A percentile compares a stretch with the other conserved stretches of the same genome.
These are phyloP conservation scores for Conistra vaccinii DNA, from an alignment of 2,888 invertebrate genomes.

Conservation along the genomic window DNA sequence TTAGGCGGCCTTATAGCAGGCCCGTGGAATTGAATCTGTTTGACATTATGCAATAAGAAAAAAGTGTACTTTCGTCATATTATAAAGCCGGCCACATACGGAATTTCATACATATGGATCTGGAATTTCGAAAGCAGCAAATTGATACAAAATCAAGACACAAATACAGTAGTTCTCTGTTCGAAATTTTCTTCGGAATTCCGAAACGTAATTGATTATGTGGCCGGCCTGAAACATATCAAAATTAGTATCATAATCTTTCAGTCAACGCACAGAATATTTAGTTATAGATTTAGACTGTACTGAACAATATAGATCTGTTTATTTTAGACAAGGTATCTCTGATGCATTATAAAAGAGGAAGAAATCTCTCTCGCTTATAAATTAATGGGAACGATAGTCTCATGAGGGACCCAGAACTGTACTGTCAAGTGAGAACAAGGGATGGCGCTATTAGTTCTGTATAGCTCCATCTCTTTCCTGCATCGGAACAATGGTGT, in stretches of 20 bases:
- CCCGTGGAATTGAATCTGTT: neutral
- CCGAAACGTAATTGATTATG: too few species aligned
- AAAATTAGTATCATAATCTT: constrained; percentile 13
- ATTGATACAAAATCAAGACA: too few species aligned
- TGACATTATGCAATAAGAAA: neutral
- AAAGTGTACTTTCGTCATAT: neutral
- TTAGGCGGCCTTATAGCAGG: neutral
- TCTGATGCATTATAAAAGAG: constrained; percentile 2
- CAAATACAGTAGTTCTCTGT: too few species aligned
- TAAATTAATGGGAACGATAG: constrained; percentile 3
- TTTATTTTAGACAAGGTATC: constrained; percentile 24
- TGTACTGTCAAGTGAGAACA: neutral
- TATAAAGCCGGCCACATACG: too few species aligned
- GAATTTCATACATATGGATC: too few species aligned
- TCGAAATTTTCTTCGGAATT: too few species aligned
- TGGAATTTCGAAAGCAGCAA: too few species aligned
- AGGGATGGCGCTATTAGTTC: neutral
- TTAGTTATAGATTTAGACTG: constrained; percentile 4
- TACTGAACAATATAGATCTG: constrained; percentile 21
- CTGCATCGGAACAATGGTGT: neutral
- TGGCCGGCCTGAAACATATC: too few species aligned
- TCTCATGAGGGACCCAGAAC: neutral
- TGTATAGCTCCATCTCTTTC: constrained; percentile 3
- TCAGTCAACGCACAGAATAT: constrained; percentile 16
- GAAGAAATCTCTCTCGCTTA: constrained; percentile 8